Conservation (phyloP, 2,888 invertebrate genomes). For the Torymus aiolomorphi region DNA sequence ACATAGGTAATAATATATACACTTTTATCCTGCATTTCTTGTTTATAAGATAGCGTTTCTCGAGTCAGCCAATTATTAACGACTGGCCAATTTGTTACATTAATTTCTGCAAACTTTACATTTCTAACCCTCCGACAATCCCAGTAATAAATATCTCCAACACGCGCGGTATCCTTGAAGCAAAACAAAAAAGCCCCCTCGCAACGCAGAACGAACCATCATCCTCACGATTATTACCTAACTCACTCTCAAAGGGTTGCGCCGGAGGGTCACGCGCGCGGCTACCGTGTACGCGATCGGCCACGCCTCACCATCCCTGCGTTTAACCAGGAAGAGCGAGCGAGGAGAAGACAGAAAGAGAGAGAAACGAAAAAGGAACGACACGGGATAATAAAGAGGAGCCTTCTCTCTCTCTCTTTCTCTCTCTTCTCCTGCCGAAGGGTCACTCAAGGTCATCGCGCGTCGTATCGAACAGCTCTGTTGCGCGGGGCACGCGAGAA, state of each 20-base stretch:
- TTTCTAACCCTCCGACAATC: no score
- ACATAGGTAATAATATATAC: no score
- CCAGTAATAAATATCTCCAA: no score
- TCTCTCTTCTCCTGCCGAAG: conserved; percentile 23
- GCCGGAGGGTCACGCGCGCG: neutral
- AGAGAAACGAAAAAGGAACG: neutral
- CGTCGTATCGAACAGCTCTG: conserved; percentile 20
- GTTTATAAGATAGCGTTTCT: no score
- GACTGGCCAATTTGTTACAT: no score
- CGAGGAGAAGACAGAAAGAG: neutral
- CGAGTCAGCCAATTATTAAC: no score
- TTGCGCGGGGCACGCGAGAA: conserved; percentile 26
- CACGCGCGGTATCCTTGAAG: no score
- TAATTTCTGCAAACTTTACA: no score
- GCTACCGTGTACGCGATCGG: neutral
- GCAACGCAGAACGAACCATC: no score
- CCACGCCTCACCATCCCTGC: neutral
- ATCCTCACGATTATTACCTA: no score
- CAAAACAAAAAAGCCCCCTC: no score
- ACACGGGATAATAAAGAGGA: conserved; percentile 27
- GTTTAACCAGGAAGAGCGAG: conserved; percentile 21
- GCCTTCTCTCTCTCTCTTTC: neutral
- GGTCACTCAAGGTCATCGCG: conserved; percentile 64
- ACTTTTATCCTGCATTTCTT: no score
- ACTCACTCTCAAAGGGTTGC: neutral